Evolutionary conservation across 2,797 vertebrate species (phyloP), one percentile per base, ranked within the genome.

Genomic region (Anguilla pacifica): DNA sequence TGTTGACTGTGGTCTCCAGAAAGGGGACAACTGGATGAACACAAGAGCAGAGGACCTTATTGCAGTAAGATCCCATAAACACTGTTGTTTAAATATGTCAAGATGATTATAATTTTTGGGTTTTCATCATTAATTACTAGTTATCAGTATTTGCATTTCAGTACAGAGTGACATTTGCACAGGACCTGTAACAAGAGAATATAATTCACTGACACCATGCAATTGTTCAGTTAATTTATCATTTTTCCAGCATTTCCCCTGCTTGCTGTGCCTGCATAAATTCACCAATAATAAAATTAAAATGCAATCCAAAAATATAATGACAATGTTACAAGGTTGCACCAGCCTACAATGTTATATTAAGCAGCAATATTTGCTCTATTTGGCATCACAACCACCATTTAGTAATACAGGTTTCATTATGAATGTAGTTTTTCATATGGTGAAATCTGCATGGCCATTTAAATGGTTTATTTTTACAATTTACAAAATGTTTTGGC

Each of bases 211-310:
- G 19, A 35, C 70, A 74, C 31, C 28, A 74, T 13, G 31, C 70
- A 74, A 28, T 74, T 35, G 11, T 74, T 39, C 10, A 35, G 6
- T 74, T 35, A 35, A 17, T 67, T 67, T 22, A 28, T 67, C 9
- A 74, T 74, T 74, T 74, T 28, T 28, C 70, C 28, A 39, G 70
- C 31, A 64, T 64, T 85, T 67, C 7, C 6, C 28, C 35, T 28
- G 31, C 84, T 85, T 85, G 4, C 39, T 57, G 43, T 61, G 28
- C 19, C 57, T 64, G 15, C 15, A 67, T 85, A 67, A 85, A 85
- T 17, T 39, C 31, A 61, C 46, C 22, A 86, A 86, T 72, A n/a
- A 74, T 53, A 53, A 83, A 83, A 83, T 83, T 83, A 53, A 83
- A 46, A 83, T 49, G 46, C 17, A 49, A 83, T 49, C 43, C 64